Evolutionary conservation across 2,113 vertebrate species (phyloP).

Genomic region (Anseranas semipalmata): DNA sequence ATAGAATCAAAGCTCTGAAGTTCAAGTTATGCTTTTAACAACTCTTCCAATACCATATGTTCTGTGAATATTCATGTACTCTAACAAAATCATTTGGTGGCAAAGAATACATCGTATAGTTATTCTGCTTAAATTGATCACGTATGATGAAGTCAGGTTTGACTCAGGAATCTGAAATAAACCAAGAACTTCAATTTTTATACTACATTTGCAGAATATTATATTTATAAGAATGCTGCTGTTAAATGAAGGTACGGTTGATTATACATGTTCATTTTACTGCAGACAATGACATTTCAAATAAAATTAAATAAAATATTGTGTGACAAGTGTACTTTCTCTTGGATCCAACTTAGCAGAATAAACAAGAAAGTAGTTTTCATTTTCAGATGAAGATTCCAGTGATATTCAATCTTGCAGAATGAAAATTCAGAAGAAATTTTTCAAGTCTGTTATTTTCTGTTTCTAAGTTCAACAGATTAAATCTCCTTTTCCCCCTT

Average conservation of each 20-base stretch:
- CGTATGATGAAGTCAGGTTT: not conserved
- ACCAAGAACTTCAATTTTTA: not conserved
- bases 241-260: not conserved
- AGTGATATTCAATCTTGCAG: not conserved
- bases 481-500: not conserved
- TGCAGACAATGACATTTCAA: not conserved
- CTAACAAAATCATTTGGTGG: not conserved
- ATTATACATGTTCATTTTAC: not conserved
- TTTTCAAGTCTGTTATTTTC: not conserved
- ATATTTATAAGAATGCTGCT: not conserved
- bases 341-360: not conserved
- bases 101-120: not conserved
- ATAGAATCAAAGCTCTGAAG: not conserved
- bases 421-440: not conserved
- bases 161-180: not conserved
- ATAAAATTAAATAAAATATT: not conserved
- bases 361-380: not conserved
- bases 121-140: not conserved
- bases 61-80: slow-evolving; percentile 33
- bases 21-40: slow-evolving; percentile 1
- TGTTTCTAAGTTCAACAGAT: not conserved
- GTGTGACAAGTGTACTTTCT: not conserved
- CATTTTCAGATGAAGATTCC: not conserved
- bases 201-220: not conserved
- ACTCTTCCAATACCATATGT: not conserved